Evolutionary conservation across 35 echinoderm and acorn worm species (phyloP), one percentile per base, ranked within the genome.

Genomic region (Stichopus chloronotus): DNA sequence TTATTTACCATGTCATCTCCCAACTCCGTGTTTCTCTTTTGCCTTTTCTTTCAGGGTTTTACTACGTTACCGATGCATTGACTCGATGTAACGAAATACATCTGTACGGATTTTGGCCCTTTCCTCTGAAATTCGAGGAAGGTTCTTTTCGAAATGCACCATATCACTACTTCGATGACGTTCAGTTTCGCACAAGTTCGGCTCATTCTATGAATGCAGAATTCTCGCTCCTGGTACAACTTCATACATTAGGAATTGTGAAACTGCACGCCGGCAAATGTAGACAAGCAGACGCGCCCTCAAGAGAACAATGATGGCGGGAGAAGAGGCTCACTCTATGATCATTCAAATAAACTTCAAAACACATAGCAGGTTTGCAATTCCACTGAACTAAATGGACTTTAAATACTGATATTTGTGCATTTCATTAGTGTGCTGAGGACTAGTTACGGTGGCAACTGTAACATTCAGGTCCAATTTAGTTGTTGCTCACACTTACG

Each of bases 101-200:
- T 59, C 72, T 95, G 5, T 95, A 95, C 79, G 94, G 94, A 74
- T 95, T 95, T 74, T 95, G 94, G 94, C 94, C 94, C 3, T 95
- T 95, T 52, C 56, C 91, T 22, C 5, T 24, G 58, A 72, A 60
- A 60, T 19, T 94, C 3, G 87, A 90, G 52, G 72, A 78, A 54
- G 56, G 10, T 13, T 74, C 87, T 63, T 63, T 16, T 63, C 6
- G 17, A 9, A 8, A 63, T 63, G 60, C 17, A 12, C 17, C 60
- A 16, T 94, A 94, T 72, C 93, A 94, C 53, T 94, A 94, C 53
- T 94, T 94, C 59, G 93, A 94, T 52, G 81, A 94, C 9, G 9
- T 74, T 7, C 56, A 52, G 8, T 86, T 58, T 22, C 56, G 20
- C 25, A 55, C 53, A 22, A 25, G 5, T 8, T 57, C 30, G 81